Conservation (phyloP, 1,140 invertebrate genomes). For the Bombus breviceps region DNA sequence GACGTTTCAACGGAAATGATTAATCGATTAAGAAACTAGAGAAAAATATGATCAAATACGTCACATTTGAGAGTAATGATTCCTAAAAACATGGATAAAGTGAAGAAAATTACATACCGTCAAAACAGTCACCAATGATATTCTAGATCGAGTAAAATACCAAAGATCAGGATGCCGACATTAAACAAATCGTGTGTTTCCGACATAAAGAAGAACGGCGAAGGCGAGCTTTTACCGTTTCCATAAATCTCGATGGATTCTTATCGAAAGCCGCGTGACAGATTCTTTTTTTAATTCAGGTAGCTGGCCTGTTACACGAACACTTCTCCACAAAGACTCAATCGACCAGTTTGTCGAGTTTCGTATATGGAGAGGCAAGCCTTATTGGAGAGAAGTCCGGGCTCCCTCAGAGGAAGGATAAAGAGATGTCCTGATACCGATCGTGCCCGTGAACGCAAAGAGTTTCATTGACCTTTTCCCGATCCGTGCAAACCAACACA, state of each 20-base stretch:
- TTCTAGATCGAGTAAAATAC: not conserved
- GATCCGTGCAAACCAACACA: not conserved
- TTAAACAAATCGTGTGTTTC: not conserved
- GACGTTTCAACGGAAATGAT: not conserved
- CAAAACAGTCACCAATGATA: not conserved
- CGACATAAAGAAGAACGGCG: not conserved
- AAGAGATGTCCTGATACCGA: conserved; percentile 45
- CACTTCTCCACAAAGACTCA: conserved; percentile 56
- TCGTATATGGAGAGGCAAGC: conserved; percentile 63
- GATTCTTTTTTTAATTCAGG: conserved; percentile 47
- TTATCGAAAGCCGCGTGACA: conserved; percentile 48
- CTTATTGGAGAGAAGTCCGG: conserved; percentile 50
- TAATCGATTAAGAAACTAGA: not conserved
- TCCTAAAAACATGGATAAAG: not conserved
- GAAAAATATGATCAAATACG: not conserved
- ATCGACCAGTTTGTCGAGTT: conserved; percentile 69
- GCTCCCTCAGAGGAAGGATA: conserved; percentile 2
- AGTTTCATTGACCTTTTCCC: conserved; percentile 61
- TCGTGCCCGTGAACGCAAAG: conserved; percentile 48
- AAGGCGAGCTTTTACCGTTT: conserved; percentile 14
- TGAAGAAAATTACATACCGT: not conserved
- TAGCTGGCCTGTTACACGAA: conserved; percentile 50
- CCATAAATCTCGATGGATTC: conserved; percentile 41
- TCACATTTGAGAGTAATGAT: too few relatives aligned
- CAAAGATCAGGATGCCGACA: not conserved